These are phyloP conservation scores for Melanerpes aurifrons DNA, from an alignment of 2,113 vertebrate genomes.

Conservation along the genomic window DNA sequence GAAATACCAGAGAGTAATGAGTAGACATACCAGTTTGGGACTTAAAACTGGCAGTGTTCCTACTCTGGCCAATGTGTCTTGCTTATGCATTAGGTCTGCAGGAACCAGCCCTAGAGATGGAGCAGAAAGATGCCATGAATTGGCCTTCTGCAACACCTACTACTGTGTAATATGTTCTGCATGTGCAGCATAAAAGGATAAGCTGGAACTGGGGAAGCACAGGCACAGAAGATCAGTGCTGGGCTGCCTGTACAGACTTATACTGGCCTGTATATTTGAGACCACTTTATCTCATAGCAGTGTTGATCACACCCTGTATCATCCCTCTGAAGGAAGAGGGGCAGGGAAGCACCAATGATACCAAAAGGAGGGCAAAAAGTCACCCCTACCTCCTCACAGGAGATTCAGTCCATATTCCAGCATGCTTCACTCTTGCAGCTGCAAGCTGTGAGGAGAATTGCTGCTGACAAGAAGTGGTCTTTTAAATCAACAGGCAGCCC, in stretches of 20 bases:
- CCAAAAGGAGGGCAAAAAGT: neutral
- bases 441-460: neutral
- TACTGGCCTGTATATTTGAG: neutral
- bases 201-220: neutral
- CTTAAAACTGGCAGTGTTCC: neutral
- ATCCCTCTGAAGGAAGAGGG: neutral
- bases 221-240: neutral
- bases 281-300: neutral
- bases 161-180: neutral
- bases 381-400: neutral
- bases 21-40: neutral
- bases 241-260: neutral
- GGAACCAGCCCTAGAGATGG: neutral
- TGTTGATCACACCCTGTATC: neutral
- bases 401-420: neutral
- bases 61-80: neutral
- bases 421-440: neutral
- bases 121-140: neutral
- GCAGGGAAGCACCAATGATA: neutral
- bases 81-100: neutral
- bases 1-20: neutral
- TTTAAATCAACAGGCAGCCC: neutral
- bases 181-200: neutral
- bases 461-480: neutral
- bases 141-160: neutral